A percentile compares a stretch with the other conserved stretches of the same genome.
Evolutionary conservation across 2,113 vertebrate species (phyloP).

Genomic region (Varanus salvator): DNA sequence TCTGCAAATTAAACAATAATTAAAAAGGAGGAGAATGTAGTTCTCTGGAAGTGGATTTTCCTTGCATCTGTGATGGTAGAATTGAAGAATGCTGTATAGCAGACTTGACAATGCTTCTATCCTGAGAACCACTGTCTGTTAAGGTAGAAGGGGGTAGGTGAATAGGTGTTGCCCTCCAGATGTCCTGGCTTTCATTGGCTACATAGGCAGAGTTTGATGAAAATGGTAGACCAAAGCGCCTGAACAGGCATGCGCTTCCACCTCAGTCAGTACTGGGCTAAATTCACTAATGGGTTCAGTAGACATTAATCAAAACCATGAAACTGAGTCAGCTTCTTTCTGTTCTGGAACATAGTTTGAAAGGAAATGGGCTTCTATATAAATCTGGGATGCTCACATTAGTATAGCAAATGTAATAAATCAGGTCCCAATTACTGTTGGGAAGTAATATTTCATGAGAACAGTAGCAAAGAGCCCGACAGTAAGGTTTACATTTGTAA

Average conservation of each 20-base stretch:
- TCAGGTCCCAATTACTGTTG: constrained; percentile 41
- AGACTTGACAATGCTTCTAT: too few species aligned
- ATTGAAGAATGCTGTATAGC: background rate
- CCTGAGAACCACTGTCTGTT: background rate
- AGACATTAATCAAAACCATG: background rate
- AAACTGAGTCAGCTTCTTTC: background rate
- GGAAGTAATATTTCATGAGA: constrained; percentile 47
- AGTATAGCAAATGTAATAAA: constrained; percentile 44
- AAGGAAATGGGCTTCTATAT: background rate
- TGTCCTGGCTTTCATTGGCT: too few species aligned
- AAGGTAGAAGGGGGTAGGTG: background rate
- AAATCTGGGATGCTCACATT: background rate
- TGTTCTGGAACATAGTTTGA: background rate
- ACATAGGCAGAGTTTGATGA: too few species aligned
- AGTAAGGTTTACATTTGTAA: constrained; percentile 52
- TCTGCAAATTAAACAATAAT: background rate
- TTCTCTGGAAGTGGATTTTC: too few species aligned
- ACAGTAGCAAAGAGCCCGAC: constrained; percentile 37
- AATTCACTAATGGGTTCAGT: too few species aligned
- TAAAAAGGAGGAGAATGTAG: background rate
- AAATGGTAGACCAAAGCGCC: too few species aligned
- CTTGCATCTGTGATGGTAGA: background rate
- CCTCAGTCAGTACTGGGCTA: background rate
- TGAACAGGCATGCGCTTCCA: too few species aligned
- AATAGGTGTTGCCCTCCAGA: too few species aligned